Evolutionary conservation across 2,888 invertebrate genomes (phyloP).

Genomic region (Trichogramma dendrolimi): DNA sequence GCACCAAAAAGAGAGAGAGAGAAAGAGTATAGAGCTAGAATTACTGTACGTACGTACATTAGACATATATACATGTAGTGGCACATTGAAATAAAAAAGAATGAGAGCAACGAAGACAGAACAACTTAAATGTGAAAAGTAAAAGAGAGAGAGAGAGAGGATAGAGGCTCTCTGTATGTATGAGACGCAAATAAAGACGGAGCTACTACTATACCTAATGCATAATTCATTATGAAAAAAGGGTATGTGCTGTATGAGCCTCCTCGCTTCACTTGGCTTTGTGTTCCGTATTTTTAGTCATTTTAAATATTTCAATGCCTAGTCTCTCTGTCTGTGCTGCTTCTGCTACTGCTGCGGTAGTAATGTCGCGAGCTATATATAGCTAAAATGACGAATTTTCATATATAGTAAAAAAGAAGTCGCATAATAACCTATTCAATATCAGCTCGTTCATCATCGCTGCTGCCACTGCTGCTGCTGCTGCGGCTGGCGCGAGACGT

Average conservation of each 20-base stretch:
- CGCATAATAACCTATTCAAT: no score
- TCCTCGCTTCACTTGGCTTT: slow-evolving; percentile 33
- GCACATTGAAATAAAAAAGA: no score
- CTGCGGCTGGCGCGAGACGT: no score
- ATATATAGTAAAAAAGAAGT: no score
- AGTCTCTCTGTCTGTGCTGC: slow-evolving; percentile 21
- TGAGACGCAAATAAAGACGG: slow-evolving; percentile 6
- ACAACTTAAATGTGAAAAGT: not conserved
- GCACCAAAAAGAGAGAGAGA: slow-evolving; percentile 20
- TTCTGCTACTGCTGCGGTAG: no score
- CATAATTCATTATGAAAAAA: slow-evolving; percentile 43
- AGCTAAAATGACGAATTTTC: no score
- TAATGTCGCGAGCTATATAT: no score
- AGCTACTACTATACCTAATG: slow-evolving; percentile 34
- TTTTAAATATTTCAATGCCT: slow-evolving; percentile 51
- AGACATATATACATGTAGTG: no score
- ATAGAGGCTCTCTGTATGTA: not conserved
- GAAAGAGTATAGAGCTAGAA: not conserved
- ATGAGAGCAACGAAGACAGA: not conserved
- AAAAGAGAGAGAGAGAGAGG: not conserved
- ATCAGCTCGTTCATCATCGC: no score
- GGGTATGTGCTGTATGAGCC: slow-evolving; percentile 4
- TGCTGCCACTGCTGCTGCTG: no score
- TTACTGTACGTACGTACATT: no score
- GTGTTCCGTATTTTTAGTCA: slow-evolving; percentile 45